Evolutionary conservation across 1,140 invertebrate genomes (phyloP), one percentile per base, ranked within the genome.

Genomic region (Drosophila kohkoa): DNA sequence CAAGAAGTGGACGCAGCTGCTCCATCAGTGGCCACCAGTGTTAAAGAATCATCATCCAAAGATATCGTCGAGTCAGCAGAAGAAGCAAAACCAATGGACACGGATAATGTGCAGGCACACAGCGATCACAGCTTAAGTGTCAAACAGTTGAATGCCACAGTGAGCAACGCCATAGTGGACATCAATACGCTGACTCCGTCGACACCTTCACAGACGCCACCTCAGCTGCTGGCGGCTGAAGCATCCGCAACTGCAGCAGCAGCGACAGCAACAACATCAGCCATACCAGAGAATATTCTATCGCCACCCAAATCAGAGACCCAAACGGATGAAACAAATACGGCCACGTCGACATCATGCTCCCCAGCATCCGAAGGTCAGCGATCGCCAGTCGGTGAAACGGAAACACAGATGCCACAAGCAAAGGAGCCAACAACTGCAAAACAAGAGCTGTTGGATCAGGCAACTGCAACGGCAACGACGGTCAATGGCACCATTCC

Each of bases 231-330:
- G 51, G 65, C 63, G 15, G 45, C 66, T 20, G 79, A 79, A 57
- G 68, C 75, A 32, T 65, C 51, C 16, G 35, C 66, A 20, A 7
- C 66, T 11, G 16, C 64, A 55, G 4, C 66, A 28, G 16, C 64
- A 55, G 49, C 62, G 41, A n/a, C 75, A 62, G 45, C 48, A 20
- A 20, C 74, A 30, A 16, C 62, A 51, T 15, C 58, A 13, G 60
- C 58, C 41, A 89, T 91, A 54, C 90, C 90, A 41, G 90, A 91
- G 11, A 90, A 92, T 43, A 91, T 92, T 38, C 30, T 92, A 28
- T 92, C 90, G 8, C 90, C 90, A n/a, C 90, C 90, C 35, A 92
- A 92, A 41, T 92, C 90, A 35, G 90, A 92, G 59, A 86, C 83
- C 7, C 90, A 92, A 79, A 92, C 90, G 7, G 90, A 92, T 79